Base-by-base conservation (phyloP, 1,140 invertebrate species). In the Tetramorium parvispinum region DNA sequence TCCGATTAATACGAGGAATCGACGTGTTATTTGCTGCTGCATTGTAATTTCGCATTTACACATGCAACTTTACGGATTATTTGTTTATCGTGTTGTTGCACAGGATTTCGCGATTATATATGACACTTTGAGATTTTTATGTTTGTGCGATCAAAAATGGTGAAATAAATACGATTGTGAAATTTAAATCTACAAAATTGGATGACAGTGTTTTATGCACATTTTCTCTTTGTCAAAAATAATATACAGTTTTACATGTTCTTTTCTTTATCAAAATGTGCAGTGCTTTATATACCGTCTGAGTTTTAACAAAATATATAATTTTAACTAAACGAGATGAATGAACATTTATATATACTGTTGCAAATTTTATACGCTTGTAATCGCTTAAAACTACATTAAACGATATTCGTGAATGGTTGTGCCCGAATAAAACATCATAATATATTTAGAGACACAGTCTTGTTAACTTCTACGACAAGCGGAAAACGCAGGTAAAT, bases 401-500 rank as follows among this genome's bases (percentile, higher is more conserved):
- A 79, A 79, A 68, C 40, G 49, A 68, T 68, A 49, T 66, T 57
- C 21, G 46, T 46, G 27, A 82, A 81, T 46, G 49, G 40, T 13
- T 55, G n/a, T 16, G 40, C 43, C 37, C 55, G 24, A 46, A n/a
- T 13, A 55, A 46, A 73, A 75, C 18, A 46, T 59, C n/a, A 59
- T 75, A 57, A 83, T 75, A 59, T 59, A 83, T 75, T 57, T 24
- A 49, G 68, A 73, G 46, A 73, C n/a, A 18, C 27, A 70, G 68
- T 75, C 40, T 57, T 57, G 51, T 68, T 73, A 46, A 73, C 40
- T 83, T 83, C 37, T 73, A 73, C 24, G 78, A 43, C 68, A 83
- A 83, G 57, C 79, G 79, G 79, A 83, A 82, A 73, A 53, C 53
- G 40, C 53, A 73, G 55, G 40, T 83, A 83, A 83, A 83, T 83